phyloP scores from a whole-genome alignment of 2,797 vertebrate species.

The Lagodon rhomboides region DNA sequence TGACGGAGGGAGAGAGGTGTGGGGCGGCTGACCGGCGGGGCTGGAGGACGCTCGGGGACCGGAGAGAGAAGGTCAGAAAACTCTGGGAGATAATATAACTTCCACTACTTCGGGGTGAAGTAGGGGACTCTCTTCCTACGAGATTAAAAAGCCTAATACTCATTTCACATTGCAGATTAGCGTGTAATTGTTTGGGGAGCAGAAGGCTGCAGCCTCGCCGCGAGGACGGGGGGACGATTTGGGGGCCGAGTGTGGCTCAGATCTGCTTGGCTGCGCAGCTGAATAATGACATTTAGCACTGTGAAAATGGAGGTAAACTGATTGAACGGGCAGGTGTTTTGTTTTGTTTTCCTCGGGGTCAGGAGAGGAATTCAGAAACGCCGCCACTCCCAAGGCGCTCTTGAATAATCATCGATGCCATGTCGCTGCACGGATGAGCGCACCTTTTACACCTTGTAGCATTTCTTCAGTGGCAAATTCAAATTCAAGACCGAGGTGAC shows the following conservation, averaged over 20 bases:
- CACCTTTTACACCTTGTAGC: conserved; percentile 2
- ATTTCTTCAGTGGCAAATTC: conserved; percentile 37
- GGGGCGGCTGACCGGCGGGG: background rate
- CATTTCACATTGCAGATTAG: conserved; percentile 84
- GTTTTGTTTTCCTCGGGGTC: background rate
- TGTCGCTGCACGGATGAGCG: conserved; percentile 10
- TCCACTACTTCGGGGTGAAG: conserved; percentile 73
- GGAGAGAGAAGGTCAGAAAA: conserved; percentile 75
- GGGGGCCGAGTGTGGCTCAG: conserved; percentile 48
- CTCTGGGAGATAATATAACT: conserved; percentile 77
- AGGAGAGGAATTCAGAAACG: conserved; percentile 30
- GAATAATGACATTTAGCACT: conserved; percentile 64
- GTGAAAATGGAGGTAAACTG: conserved; percentile 63
- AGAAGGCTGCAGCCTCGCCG: conserved; percentile 61
- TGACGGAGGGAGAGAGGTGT: conserved; percentile 36
- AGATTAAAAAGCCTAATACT: conserved; percentile 82
- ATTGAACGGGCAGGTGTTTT: conserved; percentile 50
- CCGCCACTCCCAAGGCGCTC: conserved; percentile 3
- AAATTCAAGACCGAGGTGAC: conserved; percentile 18
- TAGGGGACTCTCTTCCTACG: conserved; percentile 70
- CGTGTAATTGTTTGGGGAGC: conserved; percentile 86
- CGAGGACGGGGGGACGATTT: conserved; percentile 57
- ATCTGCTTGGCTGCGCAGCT: conserved; percentile 62
- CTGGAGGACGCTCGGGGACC: conserved; percentile 28
- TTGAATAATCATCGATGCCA: conserved; percentile 22